Percentiles rank a stretch among this genome's conserved stretches.
Evolutionary conservation across 2,113 vertebrate species (phyloP).

Genomic region (Tichodroma muraria): DNA sequence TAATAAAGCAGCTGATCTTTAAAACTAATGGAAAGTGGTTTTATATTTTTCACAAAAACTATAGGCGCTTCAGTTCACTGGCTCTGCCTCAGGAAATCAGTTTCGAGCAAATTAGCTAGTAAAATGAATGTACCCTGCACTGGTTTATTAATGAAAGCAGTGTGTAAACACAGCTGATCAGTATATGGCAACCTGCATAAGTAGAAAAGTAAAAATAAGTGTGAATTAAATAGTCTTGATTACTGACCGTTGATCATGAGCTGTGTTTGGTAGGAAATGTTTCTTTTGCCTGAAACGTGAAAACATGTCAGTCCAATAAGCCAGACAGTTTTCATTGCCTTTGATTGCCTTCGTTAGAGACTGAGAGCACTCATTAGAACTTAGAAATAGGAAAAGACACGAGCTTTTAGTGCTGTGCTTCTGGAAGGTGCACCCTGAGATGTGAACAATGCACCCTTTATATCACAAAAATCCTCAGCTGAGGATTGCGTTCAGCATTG

Average conservation of each 20-base stretch:
- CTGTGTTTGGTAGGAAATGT: neutral
- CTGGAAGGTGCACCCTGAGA: neutral
- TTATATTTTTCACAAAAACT: slow-evolving; percentile 19
- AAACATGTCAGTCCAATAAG: rapidly evolving
- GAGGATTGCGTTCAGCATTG: neutral
- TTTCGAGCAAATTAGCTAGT: neutral
- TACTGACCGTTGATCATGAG: neutral
- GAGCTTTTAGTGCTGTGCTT: neutral
- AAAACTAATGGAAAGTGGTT: slow-evolving; percentile 14
- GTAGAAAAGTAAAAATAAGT: neutral
- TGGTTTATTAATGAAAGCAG: neutral
- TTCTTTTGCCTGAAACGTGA: neutral
- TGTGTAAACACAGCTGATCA: neutral
- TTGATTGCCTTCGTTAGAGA: neutral
- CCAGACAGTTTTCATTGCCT: neutral
- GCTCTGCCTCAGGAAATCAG: slow-evolving; percentile 3
- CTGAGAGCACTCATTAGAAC: neutral
- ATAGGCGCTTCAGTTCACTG: neutral
- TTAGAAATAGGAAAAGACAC: neutral
- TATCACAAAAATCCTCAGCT: neutral
- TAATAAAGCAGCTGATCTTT: slow-evolving; percentile 48
- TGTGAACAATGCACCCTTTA: neutral
- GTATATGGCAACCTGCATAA: neutral
- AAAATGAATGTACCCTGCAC: neutral
- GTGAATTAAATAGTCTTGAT: neutral